Evolutionary conservation across 2,113 vertebrate genomes (phyloP), one percentile per base, ranked within the genome.

Genomic region (Trogon melanurus): DNA sequence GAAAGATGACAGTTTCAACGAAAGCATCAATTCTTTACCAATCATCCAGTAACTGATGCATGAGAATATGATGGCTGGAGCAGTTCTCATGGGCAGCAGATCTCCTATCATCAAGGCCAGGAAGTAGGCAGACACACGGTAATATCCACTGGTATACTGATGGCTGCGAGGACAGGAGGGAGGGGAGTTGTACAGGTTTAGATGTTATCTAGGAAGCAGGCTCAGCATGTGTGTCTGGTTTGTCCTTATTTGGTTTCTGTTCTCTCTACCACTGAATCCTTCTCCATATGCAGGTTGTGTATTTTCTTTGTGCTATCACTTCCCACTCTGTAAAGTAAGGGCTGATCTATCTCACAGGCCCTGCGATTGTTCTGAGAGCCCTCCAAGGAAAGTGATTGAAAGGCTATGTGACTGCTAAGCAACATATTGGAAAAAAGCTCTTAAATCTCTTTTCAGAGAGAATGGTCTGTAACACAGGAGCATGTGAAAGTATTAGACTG

Each of bases 11-110:
- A 84, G 54, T 47, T 92, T 93, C 92, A 95, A 91, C 2, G 13
- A 89, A 93, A 95, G 70, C 91, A 93, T 82, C 86, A 38, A 62
- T 85, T 93, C 53, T 89, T 97, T 95, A 98, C 97, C 97, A 93
- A 98, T 98, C 96, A 98, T 97, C 97, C 97, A 98, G 94, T 97
- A 98, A 93, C n/a, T 97, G 94, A 97, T 94, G 73, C 94, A 93
- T 85, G 97, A 96, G 88, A 98, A 97, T 91, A 97, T 88, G 64
- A 97, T 94, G 76, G 66, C 96, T 76, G 97, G 97, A 91, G 95
- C 17, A 74, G 97, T 97, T 95, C 97, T 97, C 97, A 98, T 98
- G 75, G 97, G 97, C 69, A 98, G 78, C 66, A 98, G 94, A 94
- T 98, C 97, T 94, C 97, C 97, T 91, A 97, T 56, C 91, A 98